Evolutionary conservation across 2,797 vertebrate species (phyloP).

Genomic region (Gephyroberyx darwinii): DNA sequence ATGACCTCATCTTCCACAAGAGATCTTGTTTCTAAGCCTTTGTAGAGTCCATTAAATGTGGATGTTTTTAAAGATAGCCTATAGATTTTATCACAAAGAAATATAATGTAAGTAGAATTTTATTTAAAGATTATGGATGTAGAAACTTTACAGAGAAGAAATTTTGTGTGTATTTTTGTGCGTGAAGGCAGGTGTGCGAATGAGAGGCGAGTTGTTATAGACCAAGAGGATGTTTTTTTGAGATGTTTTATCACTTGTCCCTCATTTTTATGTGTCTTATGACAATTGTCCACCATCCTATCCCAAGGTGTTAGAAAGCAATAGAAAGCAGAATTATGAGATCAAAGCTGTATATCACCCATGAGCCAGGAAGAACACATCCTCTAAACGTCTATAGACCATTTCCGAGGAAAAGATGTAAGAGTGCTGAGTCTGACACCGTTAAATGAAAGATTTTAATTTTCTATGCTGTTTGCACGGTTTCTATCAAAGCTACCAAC

Average conservation of each 20-base stretch:
- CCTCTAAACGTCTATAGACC: constrained; percentile 47
- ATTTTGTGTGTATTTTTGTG: constrained; percentile 38
- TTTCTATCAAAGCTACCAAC: constrained; percentile 41
- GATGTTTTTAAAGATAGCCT: constrained; percentile 58
- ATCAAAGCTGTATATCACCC: constrained; percentile 24
- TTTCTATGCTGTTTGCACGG: constrained; percentile 46
- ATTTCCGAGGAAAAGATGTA: constrained; percentile 34
- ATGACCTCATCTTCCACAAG: constrained; percentile 42
- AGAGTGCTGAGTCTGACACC: constrained; percentile 23
- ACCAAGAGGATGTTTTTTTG: not conserved
- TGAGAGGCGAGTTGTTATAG: constrained; percentile 4
- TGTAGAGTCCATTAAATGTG: constrained; percentile 58
- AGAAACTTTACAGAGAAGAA: constrained; percentile 20
- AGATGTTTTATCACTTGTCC: constrained; percentile 13
- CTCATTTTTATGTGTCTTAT: constrained; percentile 13
- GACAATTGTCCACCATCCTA: constrained; percentile 20
- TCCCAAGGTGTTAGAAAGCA: constrained; percentile 32
- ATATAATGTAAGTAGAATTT: constrained; percentile 50
- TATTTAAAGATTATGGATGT: constrained; percentile 45
- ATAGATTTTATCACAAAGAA: constrained; percentile 65
- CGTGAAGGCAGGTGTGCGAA: constrained; percentile 7
- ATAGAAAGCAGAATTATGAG: constrained; percentile 16
- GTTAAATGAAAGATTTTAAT: constrained; percentile 8
- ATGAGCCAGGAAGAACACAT: constrained; percentile 71
- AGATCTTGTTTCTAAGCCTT: constrained; percentile 52